Evolutionary conservation across 2,888 invertebrate genomes (phyloP).

Genomic region (Drosophila bunnanda): DNA sequence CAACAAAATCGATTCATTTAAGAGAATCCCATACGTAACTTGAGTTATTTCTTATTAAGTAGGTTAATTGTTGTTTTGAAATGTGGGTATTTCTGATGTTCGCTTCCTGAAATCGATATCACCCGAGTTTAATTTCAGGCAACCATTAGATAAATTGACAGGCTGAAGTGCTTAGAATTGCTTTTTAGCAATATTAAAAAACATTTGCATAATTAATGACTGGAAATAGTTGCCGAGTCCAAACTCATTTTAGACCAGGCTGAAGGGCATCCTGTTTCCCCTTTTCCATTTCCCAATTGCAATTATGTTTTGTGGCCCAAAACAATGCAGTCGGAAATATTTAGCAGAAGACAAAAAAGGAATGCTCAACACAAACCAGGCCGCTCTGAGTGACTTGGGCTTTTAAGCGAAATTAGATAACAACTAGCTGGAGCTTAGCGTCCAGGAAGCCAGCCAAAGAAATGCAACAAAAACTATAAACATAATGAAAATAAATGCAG

Average conservation of each 20-base stretch:
- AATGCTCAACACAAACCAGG: slow-evolving; percentile 24
- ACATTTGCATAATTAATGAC: slow-evolving; percentile 72
- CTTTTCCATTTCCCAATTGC: slow-evolving; percentile 21
- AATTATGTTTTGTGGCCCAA: slow-evolving; percentile 48
- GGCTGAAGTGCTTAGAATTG: slow-evolving; percentile 21
- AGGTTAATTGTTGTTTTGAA: slow-evolving; percentile 67
- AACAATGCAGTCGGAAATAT: slow-evolving; percentile 76
- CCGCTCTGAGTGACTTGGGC: slow-evolving; percentile 40
- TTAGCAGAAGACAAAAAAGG: slow-evolving; percentile 48
- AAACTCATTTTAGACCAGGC: slow-evolving; percentile 21
- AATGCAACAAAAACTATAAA: slow-evolving; percentile 20
- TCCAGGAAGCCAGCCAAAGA: slow-evolving; percentile 36
- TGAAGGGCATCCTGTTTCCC: slow-evolving; percentile 15
- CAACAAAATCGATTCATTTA: slow-evolving; percentile 41
- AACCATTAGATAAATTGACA: slow-evolving; percentile 69
- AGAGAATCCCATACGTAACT: slow-evolving; percentile 46
- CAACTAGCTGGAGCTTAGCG: slow-evolving; percentile 44
- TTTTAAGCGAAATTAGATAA: slow-evolving; percentile 68
- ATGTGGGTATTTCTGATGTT: slow-evolving; percentile 2
- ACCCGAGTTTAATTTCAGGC: not conserved
- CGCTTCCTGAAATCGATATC: slow-evolving; percentile 9
- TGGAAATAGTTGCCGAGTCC: slow-evolving; percentile 58
- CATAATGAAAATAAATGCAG: slow-evolving; percentile 21
- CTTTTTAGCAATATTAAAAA: slow-evolving; percentile 61
- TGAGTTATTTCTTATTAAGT: slow-evolving; percentile 52